Evolutionary conservation across 2,888 invertebrate genomes (phyloP).

Genomic region (Mesorhabditis sp.): DNA sequence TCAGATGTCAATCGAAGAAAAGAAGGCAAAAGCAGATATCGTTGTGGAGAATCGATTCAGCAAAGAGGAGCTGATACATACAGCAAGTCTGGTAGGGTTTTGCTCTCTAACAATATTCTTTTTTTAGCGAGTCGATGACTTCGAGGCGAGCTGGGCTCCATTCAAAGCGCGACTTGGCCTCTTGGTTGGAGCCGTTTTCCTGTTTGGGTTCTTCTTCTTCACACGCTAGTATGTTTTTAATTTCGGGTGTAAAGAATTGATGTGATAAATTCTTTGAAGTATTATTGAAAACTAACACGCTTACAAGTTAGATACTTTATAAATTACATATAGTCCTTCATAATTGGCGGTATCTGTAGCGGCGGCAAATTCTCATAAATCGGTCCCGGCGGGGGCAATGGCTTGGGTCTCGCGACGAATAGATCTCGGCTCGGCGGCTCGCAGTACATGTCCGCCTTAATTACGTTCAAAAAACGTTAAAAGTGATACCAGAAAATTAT

Average conservation of each 20-base stretch:
- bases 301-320: too few relatives aligned
- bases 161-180: not conserved
- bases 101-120: too few relatives aligned
- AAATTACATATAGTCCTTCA: too few relatives aligned
- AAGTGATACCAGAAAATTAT: too few relatives aligned
- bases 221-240: too few relatives aligned
- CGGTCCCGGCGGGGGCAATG: not conserved
- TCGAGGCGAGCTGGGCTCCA: too few relatives aligned
- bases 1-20: slow-evolving; percentile 20
- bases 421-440: not conserved
- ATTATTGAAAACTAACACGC: too few relatives aligned
- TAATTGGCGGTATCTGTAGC: not conserved
- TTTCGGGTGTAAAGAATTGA: too few relatives aligned
- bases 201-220: slow-evolving; percentile 11
- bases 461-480: not conserved
- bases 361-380: slow-evolving; percentile 1
- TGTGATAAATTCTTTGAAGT: too few relatives aligned
- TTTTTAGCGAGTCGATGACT: too few relatives aligned
- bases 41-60: slow-evolving; percentile 49
- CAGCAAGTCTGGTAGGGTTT: not conserved
- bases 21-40: slow-evolving; percentile 35
- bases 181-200: slow-evolving; percentile 8
- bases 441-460: not conserved
- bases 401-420: not conserved
- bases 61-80: slow-evolving; percentile 28